Evolutionary conservation across 2,888 invertebrate species (phyloP), one percentile per base, ranked within the genome.

Genomic region (Cartodere bifasciata): DNA sequence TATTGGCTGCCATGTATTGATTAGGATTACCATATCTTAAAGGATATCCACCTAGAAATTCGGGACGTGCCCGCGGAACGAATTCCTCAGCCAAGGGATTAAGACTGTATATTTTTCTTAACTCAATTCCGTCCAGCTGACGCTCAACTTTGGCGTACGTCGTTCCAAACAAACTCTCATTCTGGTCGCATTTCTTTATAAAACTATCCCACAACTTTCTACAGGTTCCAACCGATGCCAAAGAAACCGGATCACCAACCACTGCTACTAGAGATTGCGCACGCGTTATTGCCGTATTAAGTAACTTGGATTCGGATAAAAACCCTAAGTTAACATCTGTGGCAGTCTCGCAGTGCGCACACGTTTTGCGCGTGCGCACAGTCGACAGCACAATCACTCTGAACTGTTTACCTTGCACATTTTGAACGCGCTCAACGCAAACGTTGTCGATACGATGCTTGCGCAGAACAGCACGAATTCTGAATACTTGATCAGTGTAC

Each of bases 381-480:
- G 84, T 84, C 21, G 83, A 83, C 35, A 87, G 61, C 48, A 87
- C 78, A 28, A 87, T 75, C 1, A 78, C 84, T 5, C 84, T 67
- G 52, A 85, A 87, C 58, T 87, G 85, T 51, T 86, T 87, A 50
- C 86, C 86, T 62, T 86, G 86, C 1, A 85, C 84, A 57, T 86
- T 86, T 7, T 83, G 63, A 3, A 86, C 84, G 35, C 85, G 63
- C 50, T 86, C 86, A 2, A 86, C 86, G 7, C 81, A 79, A 24
- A 86, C 77, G 34, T 76, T 75, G 39, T 70, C 71, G 58, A 86
- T 67, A 16, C 75, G 67, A 4, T 75, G 67, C 49, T 82, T 82
- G 14, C 84, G 63, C 31, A 87, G 56, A 47, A 84, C 84, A 15
- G 72, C 71, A 34, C 86, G 68, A 39, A 87, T 83, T 38, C 79